Evolutionary conservation across 2,797 vertebrate genomes (phyloP).

Genomic region (Rhadinocentrus ornatus): DNA sequence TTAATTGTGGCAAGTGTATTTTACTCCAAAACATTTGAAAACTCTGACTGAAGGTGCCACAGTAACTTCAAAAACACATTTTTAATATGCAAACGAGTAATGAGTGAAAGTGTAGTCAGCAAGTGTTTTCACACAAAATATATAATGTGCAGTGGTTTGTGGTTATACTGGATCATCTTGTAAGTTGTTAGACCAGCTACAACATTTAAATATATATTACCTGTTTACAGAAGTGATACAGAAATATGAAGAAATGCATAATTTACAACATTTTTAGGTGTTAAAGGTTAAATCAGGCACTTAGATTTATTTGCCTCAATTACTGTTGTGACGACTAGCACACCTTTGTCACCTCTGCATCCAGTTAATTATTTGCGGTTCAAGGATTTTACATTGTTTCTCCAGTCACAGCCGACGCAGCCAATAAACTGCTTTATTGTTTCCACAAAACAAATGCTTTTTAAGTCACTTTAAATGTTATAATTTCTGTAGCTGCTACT

Average conservation of each 20-base stretch:
- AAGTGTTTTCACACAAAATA: background rate
- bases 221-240: background rate
- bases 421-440: background rate
- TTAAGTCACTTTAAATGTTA: constrained; percentile 1
- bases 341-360: background rate
- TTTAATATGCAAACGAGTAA: constrained; percentile 9
- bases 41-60: background rate
- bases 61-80: background rate
- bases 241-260: background rate
- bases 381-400: background rate
- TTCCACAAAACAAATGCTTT: background rate
- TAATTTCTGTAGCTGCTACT: background rate
- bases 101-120: constrained; percentile 15
- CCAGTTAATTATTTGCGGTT: background rate
- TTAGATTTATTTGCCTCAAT: background rate
- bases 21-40: background rate
- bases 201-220: constrained; percentile 23
- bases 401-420: constrained; percentile 2
- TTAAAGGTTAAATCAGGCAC: background rate
- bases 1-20: background rate
- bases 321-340: background rate
- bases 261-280: background rate
- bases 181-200: constrained; percentile 47
- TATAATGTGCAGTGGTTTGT: constrained; percentile 6
- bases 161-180: background rate